Conservation (phyloP, 2,888 invertebrate genomes). For the Hirtodrosophila trivittata region DNA sequence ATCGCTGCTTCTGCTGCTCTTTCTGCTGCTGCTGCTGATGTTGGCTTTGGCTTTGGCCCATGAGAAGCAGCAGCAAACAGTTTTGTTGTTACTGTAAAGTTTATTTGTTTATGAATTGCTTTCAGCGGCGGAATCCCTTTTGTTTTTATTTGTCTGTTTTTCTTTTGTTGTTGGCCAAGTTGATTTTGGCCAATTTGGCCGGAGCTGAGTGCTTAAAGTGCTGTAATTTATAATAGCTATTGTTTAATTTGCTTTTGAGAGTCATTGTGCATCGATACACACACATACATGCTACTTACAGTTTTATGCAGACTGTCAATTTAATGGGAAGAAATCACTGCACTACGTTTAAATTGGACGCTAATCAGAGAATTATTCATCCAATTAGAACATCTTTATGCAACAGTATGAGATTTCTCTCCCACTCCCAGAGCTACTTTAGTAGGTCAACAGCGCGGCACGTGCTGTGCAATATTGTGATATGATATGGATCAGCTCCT, state of each 20-base stretch:
- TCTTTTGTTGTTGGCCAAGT: slow-evolving; percentile 28
- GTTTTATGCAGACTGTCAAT: slow-evolving; percentile 3
- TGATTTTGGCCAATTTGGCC: slow-evolving; percentile 17
- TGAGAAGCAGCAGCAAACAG: slow-evolving; percentile 38
- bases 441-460: slow-evolving; percentile 39
- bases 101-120: slow-evolving; percentile 56
- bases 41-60: slow-evolving; percentile 23
- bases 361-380: slow-evolving; percentile 16
- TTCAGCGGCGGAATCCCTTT: slow-evolving; percentile 9
- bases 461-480: not conserved
- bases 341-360: not conserved
- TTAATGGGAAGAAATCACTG: too few species aligned
- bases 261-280: too few species aligned
- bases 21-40: slow-evolving; percentile 4
- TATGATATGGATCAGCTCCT: slow-evolving; percentile 47
- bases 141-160: slow-evolving; percentile 8
- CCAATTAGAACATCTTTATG: slow-evolving; percentile 60
- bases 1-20: slow-evolving; percentile 10
- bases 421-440: slow-evolving; percentile 27
- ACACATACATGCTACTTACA: not conserved
- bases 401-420: slow-evolving; percentile 51
- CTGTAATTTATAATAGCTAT: slow-evolving; percentile 16
- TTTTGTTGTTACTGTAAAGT: slow-evolving; percentile 16
- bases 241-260: slow-evolving; percentile 9
- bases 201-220: not conserved